Evolutionary conservation across 2,888 invertebrate species (phyloP), one percentile per base, ranked within the genome.

Genomic region (Diabrotica balteata): DNA sequence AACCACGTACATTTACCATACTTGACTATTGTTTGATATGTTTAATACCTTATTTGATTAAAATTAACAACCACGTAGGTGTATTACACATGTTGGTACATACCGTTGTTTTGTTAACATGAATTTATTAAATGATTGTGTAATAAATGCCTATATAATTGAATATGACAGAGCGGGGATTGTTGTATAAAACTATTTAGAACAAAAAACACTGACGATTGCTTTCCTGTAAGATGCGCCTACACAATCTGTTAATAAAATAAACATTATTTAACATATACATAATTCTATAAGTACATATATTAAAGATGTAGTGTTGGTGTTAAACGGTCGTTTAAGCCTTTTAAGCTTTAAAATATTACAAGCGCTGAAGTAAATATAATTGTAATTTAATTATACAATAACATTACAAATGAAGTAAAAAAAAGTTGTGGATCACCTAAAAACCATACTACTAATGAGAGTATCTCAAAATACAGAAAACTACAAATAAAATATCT

Each of bases 61-160:
- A 62, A 70, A 70, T 68, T 64, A 66, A 72, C 68, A 67, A 67
- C 60, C 65, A 71, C 59, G 69, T 71, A 69, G 72, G 72, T 58
- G 52, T 53, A 63, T 62, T 67, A 67, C 63, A 68, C 68, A 74
- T 72, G 63, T 71, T 69, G 66, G 66, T 66, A 60, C 62, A 67
- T 70, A 60, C 68, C 49, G 63, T 68, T 66, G 58, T 70, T 70
- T 62, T 63, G 63, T 68, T 68, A 69, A 62, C 45, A 51, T 17
- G 8, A 52, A 52, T 61, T 64, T 59, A 63, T 52, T 60, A 46
- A 52, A 58, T 59, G 64, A 52, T 64, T 64, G 54, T 51, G 46
- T 59, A 59, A 64, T 58, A 45, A 58, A 57, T 45, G 55, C 45
- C 17, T 54, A 43, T 54, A 54, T 54, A 54, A 54, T n/a, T 11